A percentile compares a stretch with the other conserved stretches of the same genome.
These are phyloP conservation scores for Galago senegalensis DNA, from an alignment of 2,797 vertebrate species.

Conservation along the genomic window DNA sequence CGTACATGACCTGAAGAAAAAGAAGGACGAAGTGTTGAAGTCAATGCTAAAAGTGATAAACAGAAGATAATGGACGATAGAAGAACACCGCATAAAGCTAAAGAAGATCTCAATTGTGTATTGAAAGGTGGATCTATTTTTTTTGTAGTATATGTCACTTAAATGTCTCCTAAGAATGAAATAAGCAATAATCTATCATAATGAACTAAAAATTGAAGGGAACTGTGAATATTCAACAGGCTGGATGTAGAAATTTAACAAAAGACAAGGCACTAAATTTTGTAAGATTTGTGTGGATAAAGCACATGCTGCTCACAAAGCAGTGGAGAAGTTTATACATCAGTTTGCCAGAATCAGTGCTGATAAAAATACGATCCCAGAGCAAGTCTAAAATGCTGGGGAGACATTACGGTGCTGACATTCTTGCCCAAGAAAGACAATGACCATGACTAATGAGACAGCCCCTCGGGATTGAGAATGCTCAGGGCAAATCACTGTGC, in stretches of 20 bases:
- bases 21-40: background rate
- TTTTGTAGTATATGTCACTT: background rate
- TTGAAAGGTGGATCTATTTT: background rate
- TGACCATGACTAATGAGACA: background rate
- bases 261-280: background rate
- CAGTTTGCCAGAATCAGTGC: background rate
- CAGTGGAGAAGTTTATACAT: background rate
- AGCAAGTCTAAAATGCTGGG: background rate
- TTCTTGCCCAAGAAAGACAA: background rate
- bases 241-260: background rate
- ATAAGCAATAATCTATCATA: background rate
- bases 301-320: background rate
- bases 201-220: background rate
- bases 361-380: background rate
- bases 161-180: background rate
- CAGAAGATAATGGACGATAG: background rate
- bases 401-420: background rate
- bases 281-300: background rate
- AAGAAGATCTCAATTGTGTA: background rate
- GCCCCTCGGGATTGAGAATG: background rate
- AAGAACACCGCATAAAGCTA: background rate
- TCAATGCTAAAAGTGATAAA: background rate
- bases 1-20: background rate
- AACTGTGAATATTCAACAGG: background rate
- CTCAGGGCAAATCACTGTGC: background rate